A percentile compares a stretch with the other conserved stretches of the same genome.
phyloP scores from a whole-genome alignment of 2,113 vertebrate genomes.

The Origma solitaria region DNA sequence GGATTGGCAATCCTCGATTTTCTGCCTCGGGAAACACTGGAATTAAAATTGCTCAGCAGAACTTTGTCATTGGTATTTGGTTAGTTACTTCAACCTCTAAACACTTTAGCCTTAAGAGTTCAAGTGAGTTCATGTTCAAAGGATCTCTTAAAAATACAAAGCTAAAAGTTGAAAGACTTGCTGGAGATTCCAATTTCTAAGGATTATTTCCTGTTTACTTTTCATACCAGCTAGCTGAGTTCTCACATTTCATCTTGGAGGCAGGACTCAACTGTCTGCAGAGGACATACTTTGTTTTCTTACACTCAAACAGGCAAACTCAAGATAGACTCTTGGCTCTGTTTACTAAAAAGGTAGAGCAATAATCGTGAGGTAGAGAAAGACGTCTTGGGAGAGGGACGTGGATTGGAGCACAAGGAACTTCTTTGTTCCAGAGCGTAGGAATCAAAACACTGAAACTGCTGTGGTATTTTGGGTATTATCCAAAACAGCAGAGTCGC shows the following conservation, averaged over 20 bases:
- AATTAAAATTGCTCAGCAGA: slow-evolving; percentile 43
- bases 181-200: slow-evolving; percentile 46
- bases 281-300: slow-evolving; percentile 22
- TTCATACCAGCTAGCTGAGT: slow-evolving; percentile 42
- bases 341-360: not conserved
- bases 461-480: slow-evolving; percentile 53
- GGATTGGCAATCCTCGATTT: slow-evolving; percentile 34
- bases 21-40: slow-evolving; percentile 46
- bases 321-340: not conserved
- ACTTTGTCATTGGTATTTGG: slow-evolving; percentile 23
- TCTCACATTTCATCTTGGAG: slow-evolving; percentile 44
- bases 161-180: slow-evolving; percentile 28
- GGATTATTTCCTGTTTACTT: slow-evolving; percentile 60
- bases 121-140: slow-evolving; percentile 60
- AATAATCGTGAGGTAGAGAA: slow-evolving; percentile 4
- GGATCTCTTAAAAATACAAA: slow-evolving; percentile 42
- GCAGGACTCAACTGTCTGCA: not conserved
- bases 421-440: slow-evolving; percentile 5
- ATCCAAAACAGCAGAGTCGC: not conserved
- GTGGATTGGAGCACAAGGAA: not conserved
- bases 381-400: not conserved
- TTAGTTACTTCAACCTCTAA: slow-evolving; percentile 58
- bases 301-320: not conserved
- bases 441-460: slow-evolving; percentile 48
- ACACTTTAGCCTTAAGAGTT: slow-evolving; percentile 37